Evolutionary conservation across 2,797 vertebrate species (phyloP), one percentile per base, ranked within the genome.

Genomic region (Ctenopoma multispine): DNA sequence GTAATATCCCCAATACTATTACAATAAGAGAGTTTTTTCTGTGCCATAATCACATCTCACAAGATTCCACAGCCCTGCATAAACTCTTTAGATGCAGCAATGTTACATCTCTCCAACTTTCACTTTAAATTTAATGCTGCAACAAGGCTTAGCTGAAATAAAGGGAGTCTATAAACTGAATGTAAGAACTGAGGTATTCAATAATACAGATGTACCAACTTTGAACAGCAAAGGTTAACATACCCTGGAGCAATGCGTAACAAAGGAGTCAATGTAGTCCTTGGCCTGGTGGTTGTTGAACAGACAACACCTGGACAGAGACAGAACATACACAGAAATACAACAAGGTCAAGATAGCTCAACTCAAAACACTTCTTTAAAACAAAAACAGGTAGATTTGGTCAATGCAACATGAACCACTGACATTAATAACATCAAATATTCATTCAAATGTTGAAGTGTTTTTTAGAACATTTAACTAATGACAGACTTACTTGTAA

Each of bases 201-300:
- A 44, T 31, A 24, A 20, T 17, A 55, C 24, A 23, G 44, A 83
- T 38, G 1, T 31, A 29, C 0, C 55, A 27, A 60, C 5, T 24
- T 23, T 55, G 1, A 57, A 38, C 2, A 29, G 60, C 14, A 21
- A 58, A 17, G 10, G 57, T 21, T 12, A 21, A 63, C 96, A 76
- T 94, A 99, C 98, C 94, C 98, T 94, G 77, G 97, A 96, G 72
- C 97, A 99, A 77, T 99, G 98, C 23, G 98, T 98, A 73, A 99
- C 96, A 90, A 99, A 99, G 41, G 97, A 99, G 90, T 99, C 98
- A 49, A 99, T 98, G 92, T 98, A 99, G 89, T 99, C 98, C 92
- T 99, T 99, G 27, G 98, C 98, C 85, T 99, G 98, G 87, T 98
- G 97, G 88, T 97, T 99, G 88, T 99, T 99, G 80, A 98, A 98